Percentiles rank a stretch among this genome's conserved stretches.
Evolutionary conservation across 2,113 vertebrate genomes (phyloP).

Genomic region (Trachemys scripta): DNA sequence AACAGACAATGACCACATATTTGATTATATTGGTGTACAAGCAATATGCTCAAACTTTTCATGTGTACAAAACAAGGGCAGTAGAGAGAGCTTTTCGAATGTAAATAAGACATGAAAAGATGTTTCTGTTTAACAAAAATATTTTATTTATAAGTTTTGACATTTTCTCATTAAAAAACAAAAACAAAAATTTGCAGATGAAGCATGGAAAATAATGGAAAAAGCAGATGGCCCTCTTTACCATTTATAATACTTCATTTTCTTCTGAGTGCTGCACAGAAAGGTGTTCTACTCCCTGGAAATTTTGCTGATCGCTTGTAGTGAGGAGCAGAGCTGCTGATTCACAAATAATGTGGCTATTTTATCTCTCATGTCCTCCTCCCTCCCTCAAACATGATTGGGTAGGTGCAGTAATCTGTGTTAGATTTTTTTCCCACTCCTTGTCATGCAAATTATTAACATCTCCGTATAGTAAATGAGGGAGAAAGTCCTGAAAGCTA

Average conservation of each 20-base stretch:
- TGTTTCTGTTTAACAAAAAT: slow-evolving; percentile 22
- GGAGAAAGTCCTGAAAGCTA: background rate
- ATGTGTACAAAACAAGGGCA: background rate
- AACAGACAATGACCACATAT: slow-evolving; percentile 36
- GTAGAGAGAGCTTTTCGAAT: background rate
- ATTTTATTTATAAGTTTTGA: slow-evolving; percentile 9
- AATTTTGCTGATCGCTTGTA: background rate
- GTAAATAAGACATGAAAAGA: slow-evolving; percentile 25
- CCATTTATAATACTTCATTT: slow-evolving; percentile 21
- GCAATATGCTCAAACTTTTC: slow-evolving; percentile 22
- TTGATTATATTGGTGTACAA: slow-evolving; percentile 48
- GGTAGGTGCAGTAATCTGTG: background rate
- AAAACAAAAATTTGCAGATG: background rate
- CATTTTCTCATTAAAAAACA: background rate
- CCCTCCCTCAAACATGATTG: background rate
- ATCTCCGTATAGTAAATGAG: background rate
- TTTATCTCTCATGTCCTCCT: slow-evolving; percentile 5
- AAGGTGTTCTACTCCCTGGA: background rate
- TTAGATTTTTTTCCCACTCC: background rate
- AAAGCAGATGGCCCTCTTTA: slow-evolving; percentile 3
- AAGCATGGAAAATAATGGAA: background rate
- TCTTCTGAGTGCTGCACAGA: background rate
- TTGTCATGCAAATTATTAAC: slow-evolving; percentile 37
- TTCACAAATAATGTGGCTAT: background rate
- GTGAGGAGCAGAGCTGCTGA: background rate